Evolutionary conservation across 2,888 invertebrate genomes (phyloP), one percentile per base, ranked within the genome.

Genomic region (Hermaeophaga mercurialis): DNA sequence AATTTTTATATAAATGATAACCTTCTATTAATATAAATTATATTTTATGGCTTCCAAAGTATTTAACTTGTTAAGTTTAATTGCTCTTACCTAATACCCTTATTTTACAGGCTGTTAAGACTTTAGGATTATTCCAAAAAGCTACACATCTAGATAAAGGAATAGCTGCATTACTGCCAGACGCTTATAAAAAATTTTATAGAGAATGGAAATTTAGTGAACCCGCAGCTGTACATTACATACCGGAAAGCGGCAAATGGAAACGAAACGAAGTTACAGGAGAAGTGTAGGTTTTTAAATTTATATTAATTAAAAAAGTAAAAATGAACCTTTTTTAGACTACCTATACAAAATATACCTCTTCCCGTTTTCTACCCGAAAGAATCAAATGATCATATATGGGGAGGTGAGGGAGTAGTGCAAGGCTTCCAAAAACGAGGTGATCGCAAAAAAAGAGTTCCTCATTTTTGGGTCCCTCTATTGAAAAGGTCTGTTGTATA

Each of bases 331-430:
- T 34, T 34, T 63, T 73, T 17, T 64, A 85, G 85, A 8, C 73
- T 79, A 55, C 88, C 87, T 0, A 79, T 93, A 44, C 90, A 93
- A 73, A 89, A 94, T 79, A 70, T 85, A 34, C 85, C 89, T 22
- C 77, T 97, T 22, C 91, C 90, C 1, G 71, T 95, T 1, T 84
- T 85, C 62, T 89, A 85, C 74, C 91, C 96, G 0, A 80, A 83
- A 31, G 93, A 97, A 79, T 80, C 88, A 53, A 80, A 96, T 73
- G 71, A 85, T 38, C 96, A 96, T 24, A 81, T 99, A 62, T 98
- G 97, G 97, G 98, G 96, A 61, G 98, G 98, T 6, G 99, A 99
- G 80, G 94, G 89, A 24, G 84, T 98, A 0, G 80, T 99, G 15
- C 89, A 93, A 81, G 98, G 96, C 44, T 92, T 90, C 71, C 83